Conservation (phyloP, 2,113 vertebrate species). For the Motacilla alba region DNA sequence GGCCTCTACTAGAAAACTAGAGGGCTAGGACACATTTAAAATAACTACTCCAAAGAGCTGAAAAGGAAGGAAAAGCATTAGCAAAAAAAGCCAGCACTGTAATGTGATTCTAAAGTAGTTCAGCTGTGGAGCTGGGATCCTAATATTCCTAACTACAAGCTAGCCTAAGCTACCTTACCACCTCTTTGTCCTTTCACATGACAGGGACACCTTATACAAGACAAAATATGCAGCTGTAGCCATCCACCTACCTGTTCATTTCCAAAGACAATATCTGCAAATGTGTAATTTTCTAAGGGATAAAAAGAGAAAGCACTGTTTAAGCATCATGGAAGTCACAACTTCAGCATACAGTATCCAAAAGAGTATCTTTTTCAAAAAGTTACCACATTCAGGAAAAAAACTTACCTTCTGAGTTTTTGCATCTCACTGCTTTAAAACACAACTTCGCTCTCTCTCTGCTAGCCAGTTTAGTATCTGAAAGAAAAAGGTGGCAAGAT, state of each 20-base stretch:
- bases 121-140: not conserved
- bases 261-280: slow-evolving; percentile 93
- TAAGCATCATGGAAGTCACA: not conserved
- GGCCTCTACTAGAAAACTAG: not conserved
- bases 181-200: not conserved
- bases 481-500: not conserved
- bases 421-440: slow-evolving; percentile 88
- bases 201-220: not conserved
- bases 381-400: not conserved
- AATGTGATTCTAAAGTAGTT: not conserved
- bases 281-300: slow-evolving; percentile 79
- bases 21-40: not conserved
- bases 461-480: slow-evolving; percentile 89
- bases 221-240: not conserved
- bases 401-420: slow-evolving; percentile 79
- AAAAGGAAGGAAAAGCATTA: not conserved
- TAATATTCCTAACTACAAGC: not conserved
- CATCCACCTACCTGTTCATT: slow-evolving; percentile 85
- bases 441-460: slow-evolving; percentile 92
- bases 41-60: not conserved
- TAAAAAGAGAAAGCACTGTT: slow-evolving; percentile 12
- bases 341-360: not conserved
- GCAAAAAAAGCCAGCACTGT: not conserved
- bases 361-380: not conserved
- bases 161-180: not conserved